phyloP scores from a whole-genome alignment of 1,140 invertebrate species.

The Drosophila mauritiana region DNA sequence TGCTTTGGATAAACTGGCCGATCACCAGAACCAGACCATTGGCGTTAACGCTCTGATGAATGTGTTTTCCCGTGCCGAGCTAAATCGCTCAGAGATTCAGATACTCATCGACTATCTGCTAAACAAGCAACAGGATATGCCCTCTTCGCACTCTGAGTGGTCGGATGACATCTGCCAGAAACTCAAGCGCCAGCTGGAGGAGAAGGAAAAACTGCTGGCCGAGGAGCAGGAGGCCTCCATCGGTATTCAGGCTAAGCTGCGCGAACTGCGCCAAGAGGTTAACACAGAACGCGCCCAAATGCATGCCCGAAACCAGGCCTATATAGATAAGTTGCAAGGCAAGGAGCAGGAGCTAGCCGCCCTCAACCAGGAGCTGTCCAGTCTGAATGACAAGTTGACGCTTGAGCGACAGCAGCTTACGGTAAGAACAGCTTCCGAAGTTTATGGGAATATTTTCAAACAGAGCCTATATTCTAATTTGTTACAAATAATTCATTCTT shows the following conservation, averaged over 20 bases:
- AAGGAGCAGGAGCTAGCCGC: slow-evolving; percentile 72
- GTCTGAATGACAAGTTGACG: slow-evolving; percentile 71
- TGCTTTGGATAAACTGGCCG: slow-evolving; percentile 70
- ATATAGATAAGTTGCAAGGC: slow-evolving; percentile 70
- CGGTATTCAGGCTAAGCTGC: slow-evolving; percentile 90
- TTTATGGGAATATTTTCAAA: background rate
- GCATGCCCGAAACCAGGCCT: slow-evolving; percentile 85
- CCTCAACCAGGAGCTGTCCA: slow-evolving; percentile 72
- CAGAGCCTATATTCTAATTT: background rate
- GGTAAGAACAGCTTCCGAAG: background rate
- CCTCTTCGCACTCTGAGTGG: slow-evolving; percentile 92
- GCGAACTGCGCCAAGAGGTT: slow-evolving; percentile 91
- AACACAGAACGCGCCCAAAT: slow-evolving; percentile 87
- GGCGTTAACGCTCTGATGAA: slow-evolving; percentile 89
- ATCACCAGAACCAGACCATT: slow-evolving; percentile 73
- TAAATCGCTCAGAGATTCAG: slow-evolving; percentile 94
- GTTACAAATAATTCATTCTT: background rate
- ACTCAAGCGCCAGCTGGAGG: slow-evolving; percentile 93
- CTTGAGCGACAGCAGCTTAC: slow-evolving; percentile 79
- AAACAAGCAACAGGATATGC: slow-evolving; percentile 93
- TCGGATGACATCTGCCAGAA: slow-evolving; percentile 94
- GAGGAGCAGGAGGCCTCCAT: slow-evolving; percentile 90
- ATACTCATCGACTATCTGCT: slow-evolving; percentile 94
- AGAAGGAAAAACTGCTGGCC: slow-evolving; percentile 90
- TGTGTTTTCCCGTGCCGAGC: slow-evolving; percentile 90